Evolutionary conservation across 2,888 invertebrate genomes (phyloP).

Genomic region (Nomada fucata): DNA sequence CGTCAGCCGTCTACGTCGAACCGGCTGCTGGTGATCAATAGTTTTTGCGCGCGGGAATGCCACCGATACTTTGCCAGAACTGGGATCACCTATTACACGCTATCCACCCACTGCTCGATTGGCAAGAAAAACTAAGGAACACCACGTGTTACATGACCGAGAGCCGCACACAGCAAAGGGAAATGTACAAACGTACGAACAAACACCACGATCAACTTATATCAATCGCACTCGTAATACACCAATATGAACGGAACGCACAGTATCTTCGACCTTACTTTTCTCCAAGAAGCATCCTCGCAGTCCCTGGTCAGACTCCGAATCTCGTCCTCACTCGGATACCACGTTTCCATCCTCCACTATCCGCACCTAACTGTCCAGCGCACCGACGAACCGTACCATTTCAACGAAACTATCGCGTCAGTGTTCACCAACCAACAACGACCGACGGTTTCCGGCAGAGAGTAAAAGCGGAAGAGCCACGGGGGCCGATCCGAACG

Average conservation of each 20-base stretch:
- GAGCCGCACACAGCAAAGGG: neutral
- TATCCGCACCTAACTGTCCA: neutral
- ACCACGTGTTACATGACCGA: neutral
- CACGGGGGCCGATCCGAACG: neutral
- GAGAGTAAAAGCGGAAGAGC: neutral
- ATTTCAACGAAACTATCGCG: neutral
- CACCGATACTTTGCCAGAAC: constrained; percentile 8
- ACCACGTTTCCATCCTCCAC: constrained; percentile 4
- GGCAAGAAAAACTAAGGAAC: neutral
- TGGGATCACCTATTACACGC: neutral
- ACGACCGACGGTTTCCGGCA: neutral
- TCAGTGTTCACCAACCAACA: neutral
- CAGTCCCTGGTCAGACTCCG: constrained; percentile 9
- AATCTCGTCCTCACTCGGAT: neutral
- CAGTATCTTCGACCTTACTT: constrained; percentile 30
- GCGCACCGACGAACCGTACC: neutral
- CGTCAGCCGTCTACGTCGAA: constrained; percentile 51
- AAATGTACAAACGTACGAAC: too few relatives aligned
- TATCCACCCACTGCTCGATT: neutral
- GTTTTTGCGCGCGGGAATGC: constrained; percentile 59
- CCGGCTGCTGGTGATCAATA: constrained; percentile 55
- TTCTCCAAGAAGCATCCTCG: constrained; percentile 50
- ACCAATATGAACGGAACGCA: too few relatives aligned
- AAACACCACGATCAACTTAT: too few relatives aligned
- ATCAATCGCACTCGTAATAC: too few relatives aligned